Evolutionary conservation across 2,888 invertebrate species (phyloP), one percentile per base, ranked within the genome.

Genomic region (Amitus sp.): DNA sequence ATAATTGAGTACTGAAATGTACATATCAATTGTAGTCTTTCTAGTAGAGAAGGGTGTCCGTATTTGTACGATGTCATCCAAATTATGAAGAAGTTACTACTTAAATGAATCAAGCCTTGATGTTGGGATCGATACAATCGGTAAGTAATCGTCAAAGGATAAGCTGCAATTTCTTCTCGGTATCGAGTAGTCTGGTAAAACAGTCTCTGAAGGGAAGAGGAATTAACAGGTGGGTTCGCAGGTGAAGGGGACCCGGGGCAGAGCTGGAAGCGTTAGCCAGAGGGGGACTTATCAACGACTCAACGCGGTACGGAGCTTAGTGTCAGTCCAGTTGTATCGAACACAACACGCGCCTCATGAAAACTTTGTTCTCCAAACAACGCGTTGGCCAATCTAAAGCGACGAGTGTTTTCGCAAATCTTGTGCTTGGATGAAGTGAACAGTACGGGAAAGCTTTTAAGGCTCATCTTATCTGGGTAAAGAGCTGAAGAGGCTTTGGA

Each of bases 261-360:
- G n/a, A 33, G 33, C 33, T 33, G 12, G 33, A 9, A 33, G 12
- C 2, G 4, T 3, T 3, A 3, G 63, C 45, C 69, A 67, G 70
- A 65, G 60, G 65, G 63, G 66, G 47, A 55, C 51, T 68, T 68
- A 68, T 69, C 63, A 67, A 67, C 65, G 64, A 33, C n/a, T 33
- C 52, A 57, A 63, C 54, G 46, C 60, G 58, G 58, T 37, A 33
- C 43, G 46, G n/a, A 39, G 30, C 23, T 23, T 19, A 39, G 42
- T 30, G 37, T 39, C 42, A 12, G 34, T 34, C 34, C 34, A 34
- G 34, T 13, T 13, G 34, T 34, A n/a, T 9, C 47, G 52, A 57
- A 23, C 40, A 48, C 47, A 45, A 46, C 45, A 56, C 49, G 40
- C 42, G 50, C 27, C 17, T 17, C 39, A 30, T 45, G 49, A 30